Evolutionary conservation across 2,888 invertebrate species (phyloP).

Genomic region (Tenthredo mesomela): DNA sequence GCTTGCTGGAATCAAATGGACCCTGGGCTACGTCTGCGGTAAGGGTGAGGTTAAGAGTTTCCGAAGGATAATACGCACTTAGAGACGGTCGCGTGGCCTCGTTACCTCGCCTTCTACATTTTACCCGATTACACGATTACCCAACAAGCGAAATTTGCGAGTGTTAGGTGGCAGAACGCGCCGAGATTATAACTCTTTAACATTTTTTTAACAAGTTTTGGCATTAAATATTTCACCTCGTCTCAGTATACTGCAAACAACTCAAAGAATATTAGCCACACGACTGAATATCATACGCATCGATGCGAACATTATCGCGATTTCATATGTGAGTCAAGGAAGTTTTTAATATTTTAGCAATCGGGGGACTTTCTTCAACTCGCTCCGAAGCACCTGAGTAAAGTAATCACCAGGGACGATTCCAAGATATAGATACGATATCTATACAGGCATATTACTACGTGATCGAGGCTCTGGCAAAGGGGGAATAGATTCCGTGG

Average conservation of each 20-base stretch:
- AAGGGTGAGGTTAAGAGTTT: slow-evolving; percentile 35
- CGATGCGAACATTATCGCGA: background rate
- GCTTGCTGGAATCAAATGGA: slow-evolving; percentile 42
- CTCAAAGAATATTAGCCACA: background rate
- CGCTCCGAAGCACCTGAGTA: slow-evolving; percentile 30
- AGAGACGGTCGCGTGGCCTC: slow-evolving; percentile 43
- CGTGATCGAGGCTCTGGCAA: slow-evolving; percentile 16
- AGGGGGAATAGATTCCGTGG: slow-evolving; percentile 19
- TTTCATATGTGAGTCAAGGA: slow-evolving; percentile 12
- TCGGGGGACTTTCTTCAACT: slow-evolving; percentile 15
- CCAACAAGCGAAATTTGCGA: slow-evolving; percentile 9
- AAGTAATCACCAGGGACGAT: slow-evolving; percentile 44
- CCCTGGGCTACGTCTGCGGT: slow-evolving; percentile 17
- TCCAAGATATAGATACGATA: background rate
- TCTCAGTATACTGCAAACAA: background rate
- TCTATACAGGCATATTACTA: background rate
- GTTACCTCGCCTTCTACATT: slow-evolving; percentile 32
- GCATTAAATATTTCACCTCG: background rate
- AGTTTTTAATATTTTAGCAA: slow-evolving; percentile 30
- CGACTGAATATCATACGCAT: background rate
- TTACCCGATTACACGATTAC: slow-evolving; percentile 45
- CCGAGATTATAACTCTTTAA: background rate
- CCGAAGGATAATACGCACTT: slow-evolving; percentile 32
- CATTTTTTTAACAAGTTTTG: background rate
- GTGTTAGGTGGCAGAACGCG: background rate